Percentiles rank a stretch among this genome's conserved stretches.
Conservation (phyloP, 1,140 invertebrate species). For the Rhynchophorus ferrugineus region DNA sequence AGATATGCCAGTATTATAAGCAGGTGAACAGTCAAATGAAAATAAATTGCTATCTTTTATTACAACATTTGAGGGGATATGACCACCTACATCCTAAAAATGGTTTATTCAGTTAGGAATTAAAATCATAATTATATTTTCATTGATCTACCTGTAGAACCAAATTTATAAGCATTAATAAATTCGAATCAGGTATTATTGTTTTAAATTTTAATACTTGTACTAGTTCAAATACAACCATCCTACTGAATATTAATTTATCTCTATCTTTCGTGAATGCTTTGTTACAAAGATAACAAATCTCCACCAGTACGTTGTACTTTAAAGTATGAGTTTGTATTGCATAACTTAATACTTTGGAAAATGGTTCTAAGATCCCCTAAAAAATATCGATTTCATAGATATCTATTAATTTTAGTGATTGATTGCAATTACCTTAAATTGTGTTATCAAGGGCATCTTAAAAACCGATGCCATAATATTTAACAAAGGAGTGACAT, state of each 20-base stretch:
- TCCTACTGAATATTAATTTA: conserved; percentile 82
- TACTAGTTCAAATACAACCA: conserved; percentile 87
- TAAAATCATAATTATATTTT: conserved; percentile 12
- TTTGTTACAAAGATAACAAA: conserved; percentile 83
- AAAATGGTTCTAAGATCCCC: conserved; percentile 89
- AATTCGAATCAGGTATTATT: conserved; percentile 87
- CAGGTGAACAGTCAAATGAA: conserved; percentile 45
- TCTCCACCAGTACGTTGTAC: conserved; percentile 76
- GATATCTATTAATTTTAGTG: neutral
- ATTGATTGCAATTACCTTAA: conserved; percentile 54
- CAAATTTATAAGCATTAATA: conserved; percentile 84
- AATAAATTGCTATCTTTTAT: conserved; percentile 32
- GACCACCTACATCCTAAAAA: conserved; percentile 61
- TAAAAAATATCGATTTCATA: conserved; percentile 39
- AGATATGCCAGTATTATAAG: conserved; percentile 75
- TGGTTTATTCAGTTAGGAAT: conserved; percentile 1
- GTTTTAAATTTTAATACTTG: conserved; percentile 94
- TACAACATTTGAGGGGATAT: conserved; percentile 38
- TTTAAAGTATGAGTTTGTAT: conserved; percentile 84
- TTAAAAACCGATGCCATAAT: conserved; percentile 81
- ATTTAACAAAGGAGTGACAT: conserved; percentile 69
- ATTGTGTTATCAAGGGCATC: conserved; percentile 71
- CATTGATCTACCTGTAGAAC: conserved; percentile 62
- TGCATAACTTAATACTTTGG: conserved; percentile 84
- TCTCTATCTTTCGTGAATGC: conserved; percentile 88